Conservation (phyloP, 2,113 vertebrate genomes). For the Neomonachus schauinslandi region DNA sequence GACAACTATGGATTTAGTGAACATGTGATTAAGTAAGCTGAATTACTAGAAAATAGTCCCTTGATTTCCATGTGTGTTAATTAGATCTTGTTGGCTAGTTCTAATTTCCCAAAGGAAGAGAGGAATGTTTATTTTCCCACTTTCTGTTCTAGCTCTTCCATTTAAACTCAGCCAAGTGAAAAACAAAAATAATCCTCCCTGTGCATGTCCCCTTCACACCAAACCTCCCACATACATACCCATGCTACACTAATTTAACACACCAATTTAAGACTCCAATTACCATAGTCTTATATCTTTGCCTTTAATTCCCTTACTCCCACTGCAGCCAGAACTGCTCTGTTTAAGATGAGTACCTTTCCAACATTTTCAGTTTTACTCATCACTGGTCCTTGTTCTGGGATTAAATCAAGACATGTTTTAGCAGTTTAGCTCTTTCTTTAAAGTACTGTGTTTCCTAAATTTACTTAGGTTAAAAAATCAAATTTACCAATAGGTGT, state of each 20-base stretch:
- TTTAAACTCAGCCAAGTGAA: conserved; percentile 61
- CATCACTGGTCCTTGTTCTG: neutral
- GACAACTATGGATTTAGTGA: conserved; percentile 62
- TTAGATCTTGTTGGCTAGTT: conserved; percentile 71
- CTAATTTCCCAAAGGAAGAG: conserved; percentile 70
- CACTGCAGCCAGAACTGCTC: neutral
- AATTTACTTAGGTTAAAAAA: neutral
- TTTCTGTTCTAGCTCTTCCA: conserved; percentile 27
- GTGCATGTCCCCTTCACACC: neutral
- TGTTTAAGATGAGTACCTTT: conserved; percentile 5
- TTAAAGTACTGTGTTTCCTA: neutral
- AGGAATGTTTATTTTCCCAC: conserved; percentile 41
- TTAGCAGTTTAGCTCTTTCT: neutral
- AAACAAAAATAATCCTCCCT: neutral
- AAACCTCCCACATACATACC: neutral
- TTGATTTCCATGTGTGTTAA: conserved; percentile 55
- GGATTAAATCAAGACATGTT: neutral
- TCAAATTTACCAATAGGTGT: neutral
- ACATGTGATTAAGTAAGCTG: conserved; percentile 66
- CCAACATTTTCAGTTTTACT: neutral
- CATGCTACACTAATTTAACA: neutral
- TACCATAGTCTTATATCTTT: neutral
- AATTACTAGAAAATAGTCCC: conserved; percentile 72
- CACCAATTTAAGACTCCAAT: neutral
- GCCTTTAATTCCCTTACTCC: conserved; percentile 10